Conservation (phyloP, 1,140 invertebrate genomes). For the Teleogryllus occipitalis region DNA sequence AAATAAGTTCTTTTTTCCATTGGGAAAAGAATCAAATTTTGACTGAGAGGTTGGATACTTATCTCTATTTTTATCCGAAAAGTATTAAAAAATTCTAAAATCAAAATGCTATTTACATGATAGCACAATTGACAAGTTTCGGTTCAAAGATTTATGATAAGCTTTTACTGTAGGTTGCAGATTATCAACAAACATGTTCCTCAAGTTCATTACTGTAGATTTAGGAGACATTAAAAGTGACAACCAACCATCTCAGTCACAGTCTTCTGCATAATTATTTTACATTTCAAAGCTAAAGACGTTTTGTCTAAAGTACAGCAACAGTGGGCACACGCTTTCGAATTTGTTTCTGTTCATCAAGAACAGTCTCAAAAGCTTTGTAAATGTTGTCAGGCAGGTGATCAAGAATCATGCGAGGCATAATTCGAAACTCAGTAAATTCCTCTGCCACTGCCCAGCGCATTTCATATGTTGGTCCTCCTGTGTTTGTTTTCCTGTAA, state of each 20-base stretch:
- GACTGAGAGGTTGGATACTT: no score
- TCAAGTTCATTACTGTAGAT: background rate
- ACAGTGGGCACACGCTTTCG: slow-evolving; percentile 32
- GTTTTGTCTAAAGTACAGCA: background rate
- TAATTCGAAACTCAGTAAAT: slow-evolving; percentile 62
- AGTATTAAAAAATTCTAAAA: no score
- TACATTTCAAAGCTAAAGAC: background rate
- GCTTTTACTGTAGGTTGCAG: background rate
- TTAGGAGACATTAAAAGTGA: background rate
- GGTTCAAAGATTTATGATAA: background rate
- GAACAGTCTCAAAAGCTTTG: slow-evolving; percentile 51
- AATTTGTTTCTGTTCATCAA: slow-evolving; percentile 52
- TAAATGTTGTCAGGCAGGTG: slow-evolving; percentile 64
- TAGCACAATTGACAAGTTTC: background rate
- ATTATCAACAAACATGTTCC: background rate
- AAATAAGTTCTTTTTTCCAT: no score
- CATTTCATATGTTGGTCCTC: slow-evolving; percentile 58
- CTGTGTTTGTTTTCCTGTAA: slow-evolving; percentile 48
- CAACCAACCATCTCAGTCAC: background rate
- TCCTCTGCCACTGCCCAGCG: slow-evolving; percentile 64
- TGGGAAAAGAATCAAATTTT: no score
- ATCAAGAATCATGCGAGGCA: slow-evolving; percentile 67
- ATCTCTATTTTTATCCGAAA: no score
- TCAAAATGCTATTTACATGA: no score
- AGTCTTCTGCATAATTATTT: background rate